phyloP scores from a whole-genome alignment of 1,140 invertebrate species.

The Nephila pilipes region DNA sequence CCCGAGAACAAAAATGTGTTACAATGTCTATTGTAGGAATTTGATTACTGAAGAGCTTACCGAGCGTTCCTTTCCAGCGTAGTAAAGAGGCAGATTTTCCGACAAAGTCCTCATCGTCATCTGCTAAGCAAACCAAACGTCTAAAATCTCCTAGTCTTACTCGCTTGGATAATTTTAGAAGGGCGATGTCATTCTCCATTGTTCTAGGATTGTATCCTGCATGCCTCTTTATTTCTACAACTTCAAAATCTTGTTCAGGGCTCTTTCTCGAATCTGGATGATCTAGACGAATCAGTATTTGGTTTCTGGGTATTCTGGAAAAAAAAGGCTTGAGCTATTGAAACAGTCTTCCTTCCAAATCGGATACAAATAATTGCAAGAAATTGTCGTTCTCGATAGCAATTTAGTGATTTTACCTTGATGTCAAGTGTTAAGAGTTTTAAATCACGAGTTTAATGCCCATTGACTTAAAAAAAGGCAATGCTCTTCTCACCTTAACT shows the following conservation, averaged over 20 bases:
- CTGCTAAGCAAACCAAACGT: conserved; percentile 88
- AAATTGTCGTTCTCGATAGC: no score
- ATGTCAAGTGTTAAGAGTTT: no score
- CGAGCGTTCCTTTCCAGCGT: conserved; percentile 4
- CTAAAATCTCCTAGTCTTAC: conserved; percentile 87
- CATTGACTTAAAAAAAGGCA: no score
- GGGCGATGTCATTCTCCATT: conserved; percentile 90
- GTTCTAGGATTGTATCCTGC: conserved; percentile 89
- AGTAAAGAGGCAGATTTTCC: not conserved
- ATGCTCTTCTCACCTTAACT: no score
- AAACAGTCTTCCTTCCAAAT: no score
- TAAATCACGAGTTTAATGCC: no score
- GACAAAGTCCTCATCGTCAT: conserved; percentile 23
- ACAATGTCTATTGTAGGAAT: no score
- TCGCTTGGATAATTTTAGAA: conserved; percentile 87
- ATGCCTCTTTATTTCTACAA: conserved; percentile 87
- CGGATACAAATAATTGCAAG: no score
- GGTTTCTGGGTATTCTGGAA: conserved; percentile 64
- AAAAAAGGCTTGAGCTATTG: no score
- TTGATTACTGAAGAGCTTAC: not conserved
- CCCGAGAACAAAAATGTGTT: no score
- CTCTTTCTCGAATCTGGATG: not conserved
- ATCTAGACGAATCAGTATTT: conserved; percentile 55
- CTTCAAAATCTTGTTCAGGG: conserved; percentile 84
- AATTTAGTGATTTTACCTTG: no score